Evolutionary conservation across 2,113 vertebrate species (phyloP).

Genomic region (Syrmaticus mikado): DNA sequence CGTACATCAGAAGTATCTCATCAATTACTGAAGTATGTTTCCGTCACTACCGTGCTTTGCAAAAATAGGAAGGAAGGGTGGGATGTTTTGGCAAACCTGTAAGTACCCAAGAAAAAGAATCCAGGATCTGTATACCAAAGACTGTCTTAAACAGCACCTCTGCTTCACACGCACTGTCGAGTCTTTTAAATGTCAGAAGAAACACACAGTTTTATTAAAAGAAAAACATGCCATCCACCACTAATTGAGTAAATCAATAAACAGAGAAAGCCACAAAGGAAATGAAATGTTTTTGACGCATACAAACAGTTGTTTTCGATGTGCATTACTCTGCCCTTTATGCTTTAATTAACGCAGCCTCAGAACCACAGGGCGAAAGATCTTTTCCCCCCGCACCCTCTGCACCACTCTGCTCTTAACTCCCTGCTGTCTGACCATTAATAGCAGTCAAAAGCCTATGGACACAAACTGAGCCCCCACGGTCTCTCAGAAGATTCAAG

Average conservation of each 20-base stretch:
- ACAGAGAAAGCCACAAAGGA: not conserved
- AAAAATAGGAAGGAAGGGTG: not conserved
- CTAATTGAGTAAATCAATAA: conserved; percentile 66
- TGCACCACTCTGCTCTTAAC: not conserved
- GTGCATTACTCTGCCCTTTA: conserved; percentile 22
- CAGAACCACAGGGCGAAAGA: not conserved
- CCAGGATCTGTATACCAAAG: not conserved
- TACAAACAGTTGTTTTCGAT: not conserved
- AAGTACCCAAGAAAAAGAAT: not conserved
- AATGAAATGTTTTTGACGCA: conserved; percentile 26
- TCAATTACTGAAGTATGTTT: not conserved
- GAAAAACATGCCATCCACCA: conserved; percentile 2
- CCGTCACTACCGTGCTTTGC: not conserved
- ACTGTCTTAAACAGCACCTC: not conserved
- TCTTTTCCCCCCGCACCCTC: conserved; percentile 16
- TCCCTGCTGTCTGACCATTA: conserved; percentile 47
- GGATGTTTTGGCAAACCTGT: not conserved
- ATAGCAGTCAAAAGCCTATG: not conserved
- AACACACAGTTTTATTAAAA: not conserved
- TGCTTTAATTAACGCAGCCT: conserved; percentile 30
- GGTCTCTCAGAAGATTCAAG: not conserved
- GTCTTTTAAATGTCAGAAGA: conserved; percentile 48
- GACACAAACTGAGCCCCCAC: not conserved
- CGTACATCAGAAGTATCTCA: not conserved
- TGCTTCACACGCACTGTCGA: not conserved